phyloP scores from a whole-genome alignment of 2,113 vertebrate species.

The Empidonax alnorum region DNA sequence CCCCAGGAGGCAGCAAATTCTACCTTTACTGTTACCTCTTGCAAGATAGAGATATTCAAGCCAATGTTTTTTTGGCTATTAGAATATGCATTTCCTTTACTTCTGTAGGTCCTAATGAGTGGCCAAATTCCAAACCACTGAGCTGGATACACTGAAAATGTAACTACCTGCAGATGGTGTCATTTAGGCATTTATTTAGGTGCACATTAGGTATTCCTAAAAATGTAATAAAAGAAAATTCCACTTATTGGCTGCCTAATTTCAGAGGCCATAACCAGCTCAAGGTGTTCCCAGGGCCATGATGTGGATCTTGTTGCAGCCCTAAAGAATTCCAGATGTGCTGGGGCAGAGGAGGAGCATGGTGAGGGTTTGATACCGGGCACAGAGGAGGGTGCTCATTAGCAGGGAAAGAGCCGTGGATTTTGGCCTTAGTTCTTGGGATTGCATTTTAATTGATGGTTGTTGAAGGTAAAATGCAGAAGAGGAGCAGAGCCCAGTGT shows the following conservation, averaged over 20 bases:
- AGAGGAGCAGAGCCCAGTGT: rapidly evolving
- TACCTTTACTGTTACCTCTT: not conserved
- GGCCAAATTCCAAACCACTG: not conserved
- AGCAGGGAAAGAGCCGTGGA: not conserved
- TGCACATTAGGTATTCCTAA: not conserved
- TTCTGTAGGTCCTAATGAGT: not conserved
- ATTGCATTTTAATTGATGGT: rapidly evolving
- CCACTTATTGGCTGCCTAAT: not conserved
- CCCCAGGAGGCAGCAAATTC: not conserved
- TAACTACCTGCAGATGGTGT: slow-evolving; percentile 3
- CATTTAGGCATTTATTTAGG: not conserved
- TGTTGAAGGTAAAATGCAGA: not conserved
- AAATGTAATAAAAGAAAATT: slow-evolving; percentile 11
- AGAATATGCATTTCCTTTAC: not conserved
- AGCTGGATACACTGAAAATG: not conserved
- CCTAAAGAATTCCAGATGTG: slow-evolving; percentile 33
- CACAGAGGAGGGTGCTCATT: not conserved
- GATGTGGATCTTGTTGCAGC: not conserved
- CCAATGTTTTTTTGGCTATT: not conserved
- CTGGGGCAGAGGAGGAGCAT: not conserved
- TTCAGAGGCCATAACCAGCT: slow-evolving; percentile 28
- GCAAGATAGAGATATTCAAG: rapidly evolving
- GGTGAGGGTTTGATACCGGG: not conserved
- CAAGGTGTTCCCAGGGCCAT: not conserved
- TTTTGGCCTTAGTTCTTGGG: not conserved